phyloP scores from a whole-genome alignment of 2,113 vertebrate species.

The Eretmochelys imbricata region DNA sequence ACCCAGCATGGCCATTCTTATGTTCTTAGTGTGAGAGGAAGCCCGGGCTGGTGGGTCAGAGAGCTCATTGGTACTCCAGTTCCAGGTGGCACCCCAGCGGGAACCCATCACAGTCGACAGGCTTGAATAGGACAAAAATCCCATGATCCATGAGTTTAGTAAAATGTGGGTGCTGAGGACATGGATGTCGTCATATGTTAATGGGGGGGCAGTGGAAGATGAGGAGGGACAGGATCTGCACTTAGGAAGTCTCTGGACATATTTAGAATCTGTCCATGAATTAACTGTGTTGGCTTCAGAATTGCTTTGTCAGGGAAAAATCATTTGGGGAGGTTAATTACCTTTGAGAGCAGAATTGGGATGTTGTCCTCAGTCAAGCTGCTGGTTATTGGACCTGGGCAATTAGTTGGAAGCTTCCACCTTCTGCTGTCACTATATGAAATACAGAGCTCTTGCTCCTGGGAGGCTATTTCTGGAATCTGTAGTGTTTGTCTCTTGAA shows the following conservation, averaged over 20 bases:
- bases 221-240: conserved; percentile 7
- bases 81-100: too few species aligned
- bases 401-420: conserved; percentile 16
- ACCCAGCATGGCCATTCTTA: too few species aligned
- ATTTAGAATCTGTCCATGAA: conserved; percentile 48
- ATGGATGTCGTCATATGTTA: not conserved
- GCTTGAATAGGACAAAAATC: not conserved
- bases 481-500: not conserved
- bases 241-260: conserved; percentile 25
- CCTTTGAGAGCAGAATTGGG: conserved; percentile 24
- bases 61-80: too few species aligned
- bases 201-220: not conserved
- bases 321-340: conserved; percentile 63
- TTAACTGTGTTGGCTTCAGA: conserved; percentile 57
- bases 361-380: conserved; percentile 31
- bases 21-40: too few species aligned
- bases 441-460: not conserved
- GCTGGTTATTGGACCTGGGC: not conserved
- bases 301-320: conserved; percentile 61
- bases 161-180: not conserved
- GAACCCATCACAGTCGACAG: not conserved
- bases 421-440: not conserved
- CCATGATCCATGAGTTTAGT: not conserved
- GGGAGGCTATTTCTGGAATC: not conserved
- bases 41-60: too few species aligned